A percentile compares a stretch with the other conserved stretches of the same genome.
Conservation (phyloP, 1,140 invertebrate species). For the Adelges cooleyi region DNA sequence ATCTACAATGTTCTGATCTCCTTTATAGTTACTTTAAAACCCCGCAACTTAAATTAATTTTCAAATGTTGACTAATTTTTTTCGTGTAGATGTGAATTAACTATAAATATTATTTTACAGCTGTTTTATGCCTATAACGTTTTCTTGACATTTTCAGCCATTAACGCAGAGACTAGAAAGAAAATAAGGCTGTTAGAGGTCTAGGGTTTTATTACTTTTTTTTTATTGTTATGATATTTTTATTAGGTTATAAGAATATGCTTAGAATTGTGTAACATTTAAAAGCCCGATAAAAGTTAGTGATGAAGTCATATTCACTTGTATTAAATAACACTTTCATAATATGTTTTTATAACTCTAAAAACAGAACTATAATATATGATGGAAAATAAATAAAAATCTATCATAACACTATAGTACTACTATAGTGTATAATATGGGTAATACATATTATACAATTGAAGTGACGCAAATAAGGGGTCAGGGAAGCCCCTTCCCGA, state of each 20-base stretch:
- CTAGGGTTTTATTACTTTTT: background rate
- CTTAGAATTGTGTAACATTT: background rate
- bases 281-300: slow-evolving; percentile 3
- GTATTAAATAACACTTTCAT: background rate
- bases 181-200: background rate
- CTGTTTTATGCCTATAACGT: slow-evolving; percentile 11
- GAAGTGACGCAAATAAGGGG: too few relatives aligned
- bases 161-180: background rate
- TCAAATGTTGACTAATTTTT: too few relatives aligned
- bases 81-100: too few relatives aligned
- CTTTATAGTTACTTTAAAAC: too few relatives aligned
- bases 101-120: too few relatives aligned
- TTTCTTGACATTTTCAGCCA: background rate
- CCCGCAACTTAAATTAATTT: too few relatives aligned
- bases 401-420: too few relatives aligned
- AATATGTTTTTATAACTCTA: background rate
- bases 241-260: background rate
- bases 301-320: background rate
- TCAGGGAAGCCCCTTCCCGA: too few relatives aligned
- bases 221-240: slow-evolving; percentile 1
- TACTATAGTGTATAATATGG: too few relatives aligned
- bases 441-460: too few relatives aligned
- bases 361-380: background rate
- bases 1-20: too few relatives aligned
- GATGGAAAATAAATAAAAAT: too few relatives aligned